Evolutionary conservation across 2,797 vertebrate species (phyloP).

Genomic region (Notoglanidium macrostoma): DNA sequence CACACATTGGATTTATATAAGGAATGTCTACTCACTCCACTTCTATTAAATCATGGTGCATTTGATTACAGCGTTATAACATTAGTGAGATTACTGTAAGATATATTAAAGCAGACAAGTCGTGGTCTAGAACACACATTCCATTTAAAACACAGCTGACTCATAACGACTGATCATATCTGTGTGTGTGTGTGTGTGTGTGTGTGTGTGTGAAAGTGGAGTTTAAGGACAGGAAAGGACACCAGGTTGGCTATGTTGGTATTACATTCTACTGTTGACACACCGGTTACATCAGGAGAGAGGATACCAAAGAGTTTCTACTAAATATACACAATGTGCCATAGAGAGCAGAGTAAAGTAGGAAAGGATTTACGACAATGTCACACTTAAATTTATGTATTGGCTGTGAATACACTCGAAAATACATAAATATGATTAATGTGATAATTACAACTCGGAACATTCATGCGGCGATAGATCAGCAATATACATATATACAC

Average conservation of each 20-base stretch:
- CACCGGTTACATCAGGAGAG: not conserved
- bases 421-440: not conserved
- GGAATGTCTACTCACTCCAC: slow-evolving; percentile 19
- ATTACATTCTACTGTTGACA: not conserved
- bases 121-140: slow-evolving; percentile 22
- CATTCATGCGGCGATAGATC: not conserved
- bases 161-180: slow-evolving; percentile 12
- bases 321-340: not conserved
- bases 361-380: not conserved
- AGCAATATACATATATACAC: not conserved
- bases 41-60: slow-evolving; percentile 34
- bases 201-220: not conserved
- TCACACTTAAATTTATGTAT: not conserved
- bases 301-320: not conserved
- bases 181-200: not conserved
- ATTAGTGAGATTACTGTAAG: slow-evolving; percentile 41
- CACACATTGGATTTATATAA: slow-evolving; percentile 29
- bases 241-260: not conserved
- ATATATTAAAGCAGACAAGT: slow-evolving; percentile 25
- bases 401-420: not conserved
- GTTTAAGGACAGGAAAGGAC: slow-evolving; percentile 11
- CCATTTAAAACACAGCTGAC: slow-evolving; percentile 24
- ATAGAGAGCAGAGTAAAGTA: not conserved
- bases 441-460: not conserved
- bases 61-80: slow-evolving; percentile 12